Percentiles rank a stretch among this genome's conserved stretches.
Conservation (phyloP, 2,113 vertebrate genomes). For the Parotia lawesii region DNA sequence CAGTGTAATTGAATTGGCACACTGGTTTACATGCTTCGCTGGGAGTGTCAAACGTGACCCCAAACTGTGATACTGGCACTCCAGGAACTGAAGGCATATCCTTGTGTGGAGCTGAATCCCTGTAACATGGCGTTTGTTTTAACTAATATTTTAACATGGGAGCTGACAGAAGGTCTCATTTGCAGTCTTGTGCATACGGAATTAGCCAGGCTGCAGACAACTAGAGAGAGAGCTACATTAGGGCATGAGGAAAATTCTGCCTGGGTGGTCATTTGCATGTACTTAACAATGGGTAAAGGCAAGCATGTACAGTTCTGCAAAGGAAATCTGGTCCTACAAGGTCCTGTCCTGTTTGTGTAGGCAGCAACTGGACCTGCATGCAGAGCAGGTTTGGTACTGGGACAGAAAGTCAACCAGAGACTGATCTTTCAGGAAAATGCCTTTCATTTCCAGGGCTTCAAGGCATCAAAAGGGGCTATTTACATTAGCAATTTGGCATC, state of each 20-base stretch:
- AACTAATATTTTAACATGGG: not conserved
- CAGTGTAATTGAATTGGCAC: not conserved
- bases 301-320: not conserved
- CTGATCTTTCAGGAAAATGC: not conserved
- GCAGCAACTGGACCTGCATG: not conserved
- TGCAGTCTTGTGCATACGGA: not conserved
- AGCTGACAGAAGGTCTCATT: not conserved
- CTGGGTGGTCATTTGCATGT: not conserved
- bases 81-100: not conserved
- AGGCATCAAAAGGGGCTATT: not conserved
- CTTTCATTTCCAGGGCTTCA: not conserved
- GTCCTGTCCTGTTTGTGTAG: not conserved
- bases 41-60: not conserved
- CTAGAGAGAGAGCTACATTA: not conserved
- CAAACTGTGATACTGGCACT: not conserved
- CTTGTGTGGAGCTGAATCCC: not conserved
- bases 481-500: not conserved
- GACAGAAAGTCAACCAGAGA: not conserved
- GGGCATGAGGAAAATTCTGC: not conserved
- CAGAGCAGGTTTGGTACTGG: not conserved
- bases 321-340: not conserved
- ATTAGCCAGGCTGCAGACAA: not conserved
- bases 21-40: not conserved
- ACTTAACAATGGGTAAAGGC: not conserved
- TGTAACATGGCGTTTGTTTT: not conserved